These are phyloP conservation scores for Pagetopsis macropterus DNA, from an alignment of 2,797 vertebrate species.

Conservation along the genomic window DNA sequence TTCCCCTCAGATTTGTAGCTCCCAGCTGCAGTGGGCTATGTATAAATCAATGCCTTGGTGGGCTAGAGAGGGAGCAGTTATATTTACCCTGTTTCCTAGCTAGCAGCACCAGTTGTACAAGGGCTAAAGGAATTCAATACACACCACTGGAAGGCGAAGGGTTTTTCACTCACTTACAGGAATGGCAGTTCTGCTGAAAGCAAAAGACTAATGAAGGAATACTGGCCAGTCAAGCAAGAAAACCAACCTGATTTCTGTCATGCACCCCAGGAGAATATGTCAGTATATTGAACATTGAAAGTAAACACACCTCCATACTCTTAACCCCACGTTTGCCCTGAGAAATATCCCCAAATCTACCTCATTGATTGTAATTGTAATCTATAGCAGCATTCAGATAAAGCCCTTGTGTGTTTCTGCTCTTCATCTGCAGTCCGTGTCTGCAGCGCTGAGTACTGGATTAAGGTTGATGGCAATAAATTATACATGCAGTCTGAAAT, in stretches of 20 bases:
- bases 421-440: slow-evolving; percentile 71
- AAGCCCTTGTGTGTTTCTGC: slow-evolving; percentile 66
- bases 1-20: slow-evolving; percentile 79
- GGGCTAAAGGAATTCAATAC: slow-evolving; percentile 80
- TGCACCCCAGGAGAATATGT: slow-evolving; percentile 40
- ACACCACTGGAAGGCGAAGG: slow-evolving; percentile 73
- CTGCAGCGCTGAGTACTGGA: slow-evolving; percentile 66
- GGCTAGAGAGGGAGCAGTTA: slow-evolving; percentile 77
- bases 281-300: slow-evolving; percentile 24
- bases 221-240: slow-evolving; percentile 61
- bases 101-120: slow-evolving; percentile 76
- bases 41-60: slow-evolving; percentile 83
- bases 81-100: slow-evolving; percentile 82
- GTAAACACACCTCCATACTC: slow-evolving; percentile 11
- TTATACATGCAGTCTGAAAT: slow-evolving; percentile 79
- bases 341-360: slow-evolving; percentile 28
- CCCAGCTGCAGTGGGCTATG: slow-evolving; percentile 77
- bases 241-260: slow-evolving; percentile 54
- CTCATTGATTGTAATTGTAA: slow-evolving; percentile 52
- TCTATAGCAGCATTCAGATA: slow-evolving; percentile 61
- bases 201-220: slow-evolving; percentile 73
- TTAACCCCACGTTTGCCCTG: slow-evolving; percentile 9
- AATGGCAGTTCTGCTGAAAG: slow-evolving; percentile 70
- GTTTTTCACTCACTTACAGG: slow-evolving; percentile 59
- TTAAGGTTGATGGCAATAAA: slow-evolving; percentile 77